These are phyloP conservation scores for Lissonota sp. DNA, from an alignment of 2,888 invertebrate species.

Conservation along the genomic window DNA sequence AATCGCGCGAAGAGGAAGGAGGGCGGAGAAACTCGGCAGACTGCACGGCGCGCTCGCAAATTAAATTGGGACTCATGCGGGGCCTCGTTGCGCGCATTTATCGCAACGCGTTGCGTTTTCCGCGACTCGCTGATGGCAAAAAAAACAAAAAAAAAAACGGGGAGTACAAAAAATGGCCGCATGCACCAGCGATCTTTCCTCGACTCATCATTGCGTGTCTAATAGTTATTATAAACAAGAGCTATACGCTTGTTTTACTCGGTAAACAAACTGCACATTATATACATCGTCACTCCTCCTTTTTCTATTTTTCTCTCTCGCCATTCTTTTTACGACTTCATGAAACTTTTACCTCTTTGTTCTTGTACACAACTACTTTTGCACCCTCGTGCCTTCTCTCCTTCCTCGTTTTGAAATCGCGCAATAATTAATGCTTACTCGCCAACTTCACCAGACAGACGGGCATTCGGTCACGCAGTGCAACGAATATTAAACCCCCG, in stretches of 20 bases:
- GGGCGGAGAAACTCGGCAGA: slow-evolving; percentile 54
- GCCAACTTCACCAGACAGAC: slow-evolving; percentile 45
- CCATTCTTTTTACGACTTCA: not conserved
- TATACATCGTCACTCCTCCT: not conserved
- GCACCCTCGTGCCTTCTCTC: not conserved
- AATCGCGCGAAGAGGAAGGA: not conserved
- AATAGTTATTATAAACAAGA: slow-evolving; percentile 73
- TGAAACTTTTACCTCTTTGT: no score
- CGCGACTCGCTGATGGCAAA: no score
- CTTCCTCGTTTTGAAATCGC: slow-evolving; percentile 43
- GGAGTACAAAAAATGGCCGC: slow-evolving; percentile 58
- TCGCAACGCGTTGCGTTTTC: slow-evolving; percentile 47
- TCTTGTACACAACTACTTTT: no score
- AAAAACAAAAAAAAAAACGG: slow-evolving; percentile 15
- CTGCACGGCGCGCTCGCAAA: slow-evolving; percentile 62
- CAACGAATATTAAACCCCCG: slow-evolving; percentile 6
- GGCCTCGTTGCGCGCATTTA: slow-evolving; percentile 7
- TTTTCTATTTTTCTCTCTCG: slow-evolving; percentile 14
- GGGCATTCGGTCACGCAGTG: slow-evolving; percentile 36
- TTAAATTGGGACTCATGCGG: slow-evolving; percentile 32
- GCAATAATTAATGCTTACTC: slow-evolving; percentile 54
- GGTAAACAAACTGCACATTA: slow-evolving; percentile 18
- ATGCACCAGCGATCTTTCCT: slow-evolving; percentile 54
- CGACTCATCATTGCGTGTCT: slow-evolving; percentile 71
- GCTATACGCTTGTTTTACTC: slow-evolving; percentile 46